Base-by-base conservation (phyloP, 2,888 invertebrate species). In the Drosophila nr. medialis region DNA sequence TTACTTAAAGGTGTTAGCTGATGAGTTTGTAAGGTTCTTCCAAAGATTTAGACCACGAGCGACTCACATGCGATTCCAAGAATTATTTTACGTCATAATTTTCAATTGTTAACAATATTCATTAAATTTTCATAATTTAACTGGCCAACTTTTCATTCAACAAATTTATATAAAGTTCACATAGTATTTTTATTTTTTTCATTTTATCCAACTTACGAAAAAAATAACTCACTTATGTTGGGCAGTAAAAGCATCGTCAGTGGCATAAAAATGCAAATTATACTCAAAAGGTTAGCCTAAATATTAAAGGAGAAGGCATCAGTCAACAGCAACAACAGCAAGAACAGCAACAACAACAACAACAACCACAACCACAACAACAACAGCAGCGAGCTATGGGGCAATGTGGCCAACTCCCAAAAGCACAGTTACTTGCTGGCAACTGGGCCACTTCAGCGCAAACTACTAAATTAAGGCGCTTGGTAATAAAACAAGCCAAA, bases 391-490 rank as follows among this genome's bases (percentile, higher is more conserved):
- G 29, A 48, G 21, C 38, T 48, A 7, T 42, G 36, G 34, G 64
- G 29, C 53, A 18, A 27, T 64, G 18, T 38, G 58, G 66, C 64
- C 60, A 81, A 68, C 69, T 85, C 85, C 86, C 85, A 30, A 71
- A 81, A 71, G 85, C 72, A 81, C 81, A 83, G 83, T 86, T 86
- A 80, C 55, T 66, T 49, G 67, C 49, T 50, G 30, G 75, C 67
- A 73, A 76, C 70, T 79, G 73, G 49, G 77, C 71, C 80, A 73
- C 79, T 76, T 78, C 62, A 56, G 64, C 49, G 65, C 72, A 77
- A 86, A 86, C 85, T 86, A 86, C 86, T 86, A 86, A 86, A 86
- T 86, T 86, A 86, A 83, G 86, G 72, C 85, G 59, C 73, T 30
- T 58, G 80, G 83, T 80, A 81, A 87, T 87, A 87, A 86, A 86